A percentile compares a stretch with the other conserved stretches of the same genome.
Evolutionary conservation across 1,140 invertebrate genomes (phyloP).

Genomic region (Oreohelix idahoensis): DNA sequence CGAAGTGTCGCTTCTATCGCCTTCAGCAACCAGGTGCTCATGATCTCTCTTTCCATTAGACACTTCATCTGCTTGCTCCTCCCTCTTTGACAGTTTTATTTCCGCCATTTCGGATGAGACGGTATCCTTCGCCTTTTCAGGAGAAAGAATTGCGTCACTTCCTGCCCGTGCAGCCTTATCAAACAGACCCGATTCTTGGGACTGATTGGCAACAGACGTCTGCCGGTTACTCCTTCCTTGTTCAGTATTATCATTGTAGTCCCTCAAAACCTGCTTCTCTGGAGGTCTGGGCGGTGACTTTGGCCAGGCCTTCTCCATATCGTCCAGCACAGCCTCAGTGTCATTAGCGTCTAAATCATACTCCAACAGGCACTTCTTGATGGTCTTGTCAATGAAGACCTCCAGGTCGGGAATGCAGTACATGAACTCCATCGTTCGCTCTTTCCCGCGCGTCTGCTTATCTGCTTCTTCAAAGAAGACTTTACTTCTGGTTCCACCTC

Average conservation of each 20-base stretch:
- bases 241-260: conserved; percentile 31
- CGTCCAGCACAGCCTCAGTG: conserved; percentile 27
- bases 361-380: conserved; percentile 34
- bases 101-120: not conserved
- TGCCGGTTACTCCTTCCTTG: not conserved
- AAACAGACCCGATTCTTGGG: not conserved
- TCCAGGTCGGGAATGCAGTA: conserved; percentile 33
- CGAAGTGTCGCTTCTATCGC: conserved; percentile 70
- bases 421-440: conserved; percentile 23
- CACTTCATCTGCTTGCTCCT: not conserved
- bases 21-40: conserved; percentile 29
- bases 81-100: not conserved
- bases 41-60: not conserved
- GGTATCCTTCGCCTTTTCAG: not conserved
- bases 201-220: not conserved
- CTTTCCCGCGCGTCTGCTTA: not conserved
- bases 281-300: not conserved
- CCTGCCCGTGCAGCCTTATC: not conserved
- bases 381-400: conserved; percentile 30
- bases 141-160: not conserved
- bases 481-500: not conserved
- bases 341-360: conserved; percentile 31
- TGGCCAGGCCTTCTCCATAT: conserved; percentile 35
- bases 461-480: not conserved
- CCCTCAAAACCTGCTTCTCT: conserved; percentile 12